Evolutionary conservation across 1,140 invertebrate genomes (phyloP).

Genomic region (Pachyrhynchus sulphureomaculatus): DNA sequence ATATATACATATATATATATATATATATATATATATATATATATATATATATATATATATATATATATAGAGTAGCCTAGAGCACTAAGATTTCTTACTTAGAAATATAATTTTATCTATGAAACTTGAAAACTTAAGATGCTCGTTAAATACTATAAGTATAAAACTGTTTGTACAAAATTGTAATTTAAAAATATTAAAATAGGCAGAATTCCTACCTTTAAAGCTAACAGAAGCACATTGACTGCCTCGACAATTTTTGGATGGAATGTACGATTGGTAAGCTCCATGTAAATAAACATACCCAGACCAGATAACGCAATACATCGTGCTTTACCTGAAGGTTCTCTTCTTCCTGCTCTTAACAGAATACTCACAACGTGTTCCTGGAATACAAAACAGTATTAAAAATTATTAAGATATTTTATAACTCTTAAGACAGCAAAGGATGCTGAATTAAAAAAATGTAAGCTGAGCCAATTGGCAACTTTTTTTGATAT

Average conservation of each 20-base stretch:
- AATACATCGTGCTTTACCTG: slow-evolving; percentile 84
- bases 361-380: slow-evolving; percentile 83
- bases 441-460: not conserved
- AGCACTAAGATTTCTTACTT: no score
- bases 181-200: no score
- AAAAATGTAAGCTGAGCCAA: no score
- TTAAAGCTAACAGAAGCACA: slow-evolving; percentile 84
- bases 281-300: slow-evolving; percentile 77
- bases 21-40: no score
- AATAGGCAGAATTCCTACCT: slow-evolving; percentile 55
- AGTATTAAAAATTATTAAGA: slow-evolving; percentile 33
- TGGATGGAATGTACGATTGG: slow-evolving; percentile 64
- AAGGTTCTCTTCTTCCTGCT: slow-evolving; percentile 84
- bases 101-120: no score
- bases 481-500: no score
- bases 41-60: no score
- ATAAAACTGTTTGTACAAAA: no score
- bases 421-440: not conserved
- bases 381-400: slow-evolving; percentile 69
- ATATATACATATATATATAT: no score
- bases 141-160: no score
- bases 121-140: no score
- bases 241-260: slow-evolving; percentile 81
- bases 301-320: slow-evolving; percentile 86
- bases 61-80: no score